phyloP scores from a whole-genome alignment of 2,113 vertebrate genomes.

The Osmerus eperlanus region DNA sequence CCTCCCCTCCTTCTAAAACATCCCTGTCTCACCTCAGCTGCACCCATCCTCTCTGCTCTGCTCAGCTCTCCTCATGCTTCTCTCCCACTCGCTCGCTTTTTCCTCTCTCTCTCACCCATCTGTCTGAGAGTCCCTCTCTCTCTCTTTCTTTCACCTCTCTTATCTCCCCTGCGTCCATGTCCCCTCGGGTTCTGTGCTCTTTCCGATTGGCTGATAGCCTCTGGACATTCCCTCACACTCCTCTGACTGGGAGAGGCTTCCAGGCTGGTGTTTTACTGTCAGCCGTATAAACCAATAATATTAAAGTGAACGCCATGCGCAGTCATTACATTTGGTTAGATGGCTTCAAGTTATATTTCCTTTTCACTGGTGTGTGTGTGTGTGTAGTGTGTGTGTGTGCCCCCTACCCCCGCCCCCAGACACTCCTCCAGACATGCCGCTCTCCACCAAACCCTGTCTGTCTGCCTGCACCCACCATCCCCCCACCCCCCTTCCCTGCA shows the following conservation, averaged over 20 bases:
- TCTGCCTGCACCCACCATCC: not conserved
- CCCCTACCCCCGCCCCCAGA: not conserved
- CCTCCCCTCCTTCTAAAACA: not conserved
- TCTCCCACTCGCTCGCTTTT: not conserved
- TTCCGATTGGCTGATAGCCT: too few relatives aligned
- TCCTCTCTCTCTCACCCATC: not conserved
- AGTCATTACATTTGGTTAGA: too few relatives aligned
- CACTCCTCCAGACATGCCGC: too few relatives aligned
- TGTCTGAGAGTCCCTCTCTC: constrained; percentile 1
- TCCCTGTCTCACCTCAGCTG: not conserved
- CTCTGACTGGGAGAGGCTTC: not conserved
- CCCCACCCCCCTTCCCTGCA: not conserved
- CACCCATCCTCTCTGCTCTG: not conserved
- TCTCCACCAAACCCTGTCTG: constrained; percentile 33
- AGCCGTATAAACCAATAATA: too few relatives aligned
- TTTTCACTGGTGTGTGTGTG: too few relatives aligned
- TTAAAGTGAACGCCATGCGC: too few relatives aligned
- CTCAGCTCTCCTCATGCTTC: constrained; percentile 8
- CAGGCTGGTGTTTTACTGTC: too few relatives aligned
- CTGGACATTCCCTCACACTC: not conserved
- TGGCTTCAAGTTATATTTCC: too few relatives aligned
- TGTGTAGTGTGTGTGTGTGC: too few relatives aligned
- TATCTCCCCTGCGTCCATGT: not conserved
- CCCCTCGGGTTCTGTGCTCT: not conserved
- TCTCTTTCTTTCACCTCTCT: not conserved